These are phyloP conservation scores for Chymomyza amoena DNA, from an alignment of 2,888 invertebrate genomes.

Conservation along the genomic window DNA sequence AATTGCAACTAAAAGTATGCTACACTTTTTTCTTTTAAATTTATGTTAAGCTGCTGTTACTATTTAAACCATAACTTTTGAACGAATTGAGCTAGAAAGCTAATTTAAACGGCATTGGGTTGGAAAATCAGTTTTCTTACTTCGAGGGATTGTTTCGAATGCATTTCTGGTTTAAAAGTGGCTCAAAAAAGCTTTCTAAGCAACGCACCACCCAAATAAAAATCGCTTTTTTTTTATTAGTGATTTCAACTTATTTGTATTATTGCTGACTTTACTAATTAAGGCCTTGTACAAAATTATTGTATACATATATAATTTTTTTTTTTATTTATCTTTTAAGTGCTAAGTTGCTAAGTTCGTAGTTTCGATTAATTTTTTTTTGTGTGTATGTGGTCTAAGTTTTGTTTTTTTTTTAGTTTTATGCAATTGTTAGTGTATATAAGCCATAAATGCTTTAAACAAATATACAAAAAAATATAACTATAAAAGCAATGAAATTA, in stretches of 20 bases:
- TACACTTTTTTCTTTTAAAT: neutral
- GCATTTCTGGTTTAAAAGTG: no score
- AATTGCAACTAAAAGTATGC: neutral
- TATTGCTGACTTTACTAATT: constrained; percentile 73
- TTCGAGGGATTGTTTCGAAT: no score
- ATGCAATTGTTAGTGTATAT: constrained; percentile 19
- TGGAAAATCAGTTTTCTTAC: no score
- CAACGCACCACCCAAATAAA: neutral
- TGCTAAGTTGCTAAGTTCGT: constrained; percentile 56
- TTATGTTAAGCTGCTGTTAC: neutral
- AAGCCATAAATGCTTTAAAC: constrained; percentile 31
- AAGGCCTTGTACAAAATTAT: constrained; percentile 73
- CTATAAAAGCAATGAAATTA: neutral
- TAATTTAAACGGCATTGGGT: neutral
- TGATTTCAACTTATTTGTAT: constrained; percentile 65
- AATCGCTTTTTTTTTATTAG: constrained; percentile 53
- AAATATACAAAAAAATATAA: constrained; percentile 34
- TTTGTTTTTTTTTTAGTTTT: neutral
- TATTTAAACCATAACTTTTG: neutral
- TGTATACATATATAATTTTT: constrained; percentile 43
- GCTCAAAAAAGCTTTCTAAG: no score
- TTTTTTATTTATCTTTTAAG: constrained; percentile 23
- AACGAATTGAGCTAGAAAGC: neutral
- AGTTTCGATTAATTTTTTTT: constrained; percentile 27
- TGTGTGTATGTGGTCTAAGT: constrained; percentile 19